These are phyloP conservation scores for Sitophilus oryzae DNA, from an alignment of 1,140 invertebrate genomes.

Conservation along the genomic window DNA sequence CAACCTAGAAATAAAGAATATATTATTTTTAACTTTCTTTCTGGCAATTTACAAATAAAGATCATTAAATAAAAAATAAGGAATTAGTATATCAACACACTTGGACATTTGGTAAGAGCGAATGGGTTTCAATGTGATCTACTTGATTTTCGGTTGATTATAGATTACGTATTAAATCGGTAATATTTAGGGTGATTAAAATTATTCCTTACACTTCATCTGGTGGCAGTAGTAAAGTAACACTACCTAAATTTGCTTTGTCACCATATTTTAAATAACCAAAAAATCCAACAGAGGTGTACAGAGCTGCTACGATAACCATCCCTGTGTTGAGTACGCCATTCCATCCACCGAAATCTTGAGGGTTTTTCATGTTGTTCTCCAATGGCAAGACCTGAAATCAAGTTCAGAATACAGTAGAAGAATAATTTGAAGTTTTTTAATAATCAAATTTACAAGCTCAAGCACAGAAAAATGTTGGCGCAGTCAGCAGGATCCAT, in stretches of 20 bases:
- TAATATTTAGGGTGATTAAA: no score
- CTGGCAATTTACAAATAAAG: no score
- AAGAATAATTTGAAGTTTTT: conserved; percentile 17
- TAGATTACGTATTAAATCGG: no score
- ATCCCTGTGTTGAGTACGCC: conserved; percentile 86
- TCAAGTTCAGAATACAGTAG: no score
- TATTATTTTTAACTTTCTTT: no score
- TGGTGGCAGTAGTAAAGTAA: conserved; percentile 75
- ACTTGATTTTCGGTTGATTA: no score
- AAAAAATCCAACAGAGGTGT: conserved; percentile 83
- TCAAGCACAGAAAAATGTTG: no score
- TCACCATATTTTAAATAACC: conserved; percentile 87
- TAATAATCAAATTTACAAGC: neutral
- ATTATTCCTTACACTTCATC: conserved; percentile 67
- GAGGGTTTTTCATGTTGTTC: conserved; percentile 82
- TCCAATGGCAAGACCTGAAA: conserved; percentile 81
- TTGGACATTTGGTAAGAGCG: no score
- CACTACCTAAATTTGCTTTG: conserved; percentile 63
- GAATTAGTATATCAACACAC: no score
- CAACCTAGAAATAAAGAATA: conserved; percentile 65
- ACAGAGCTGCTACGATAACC: conserved; percentile 75
- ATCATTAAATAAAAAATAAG: no score
- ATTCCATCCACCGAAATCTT: conserved; percentile 73
- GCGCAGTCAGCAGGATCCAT: no score
- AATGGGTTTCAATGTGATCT: no score